Conservation (phyloP, 1,140 invertebrate genomes). For the Macrobrachium rosenbergii region DNA sequence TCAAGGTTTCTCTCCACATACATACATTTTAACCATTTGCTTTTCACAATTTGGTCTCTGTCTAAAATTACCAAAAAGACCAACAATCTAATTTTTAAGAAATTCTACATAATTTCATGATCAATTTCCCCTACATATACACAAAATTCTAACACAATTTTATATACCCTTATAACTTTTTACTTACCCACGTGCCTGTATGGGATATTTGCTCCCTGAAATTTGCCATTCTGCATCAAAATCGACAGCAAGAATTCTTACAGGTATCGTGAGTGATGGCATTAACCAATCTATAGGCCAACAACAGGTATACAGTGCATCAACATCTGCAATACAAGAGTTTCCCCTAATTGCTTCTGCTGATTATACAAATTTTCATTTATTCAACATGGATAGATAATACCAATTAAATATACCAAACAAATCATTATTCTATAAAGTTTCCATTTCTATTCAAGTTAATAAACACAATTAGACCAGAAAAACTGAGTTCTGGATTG, state of each 20-base stretch:
- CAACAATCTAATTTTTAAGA: not conserved
- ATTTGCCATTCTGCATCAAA: slow-evolving; percentile 32
- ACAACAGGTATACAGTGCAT: slow-evolving; percentile 44
- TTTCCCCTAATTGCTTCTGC: too few relatives aligned
- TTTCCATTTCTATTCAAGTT: too few relatives aligned
- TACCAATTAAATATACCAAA: not conserved
- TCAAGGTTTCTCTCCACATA: too few relatives aligned
- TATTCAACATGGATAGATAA: not conserved
- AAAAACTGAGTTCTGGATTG: too few relatives aligned
- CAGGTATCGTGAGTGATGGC: slow-evolving; percentile 23
- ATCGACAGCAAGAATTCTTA: slow-evolving; percentile 52
- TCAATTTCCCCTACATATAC: too few relatives aligned
- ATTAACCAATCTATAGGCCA: slow-evolving; percentile 59
- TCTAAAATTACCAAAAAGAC: not conserved
- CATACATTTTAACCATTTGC: not conserved
- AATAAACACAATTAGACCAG: too few relatives aligned
- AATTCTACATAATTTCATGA: not conserved
- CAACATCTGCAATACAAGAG: slow-evolving; percentile 17
- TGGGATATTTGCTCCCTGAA: slow-evolving; percentile 3
- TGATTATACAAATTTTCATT: not conserved
- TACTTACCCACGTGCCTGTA: slow-evolving; percentile 31
- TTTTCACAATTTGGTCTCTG: not conserved
- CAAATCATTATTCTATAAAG: too few relatives aligned
- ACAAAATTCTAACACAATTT: too few relatives aligned
- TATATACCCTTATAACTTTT: not conserved